Evolutionary conservation across 2,113 vertebrate genomes (phyloP).

Genomic region (Varanus salvator): DNA sequence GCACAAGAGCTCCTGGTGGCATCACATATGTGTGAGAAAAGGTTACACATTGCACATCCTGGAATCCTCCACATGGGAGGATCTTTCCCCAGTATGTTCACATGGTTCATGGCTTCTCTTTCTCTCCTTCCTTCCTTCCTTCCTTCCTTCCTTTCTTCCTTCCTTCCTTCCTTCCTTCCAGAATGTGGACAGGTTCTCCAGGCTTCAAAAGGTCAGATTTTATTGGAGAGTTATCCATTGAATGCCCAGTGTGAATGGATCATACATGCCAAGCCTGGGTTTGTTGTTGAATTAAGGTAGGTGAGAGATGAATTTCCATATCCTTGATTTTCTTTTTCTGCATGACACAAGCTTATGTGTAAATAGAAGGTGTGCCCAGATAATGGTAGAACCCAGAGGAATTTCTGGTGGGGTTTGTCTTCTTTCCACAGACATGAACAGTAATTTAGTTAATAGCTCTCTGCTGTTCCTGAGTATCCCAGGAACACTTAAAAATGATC

Average conservation of each 20-base stretch:
- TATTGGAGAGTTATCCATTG: conserved; percentile 94
- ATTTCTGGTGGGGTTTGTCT: neutral
- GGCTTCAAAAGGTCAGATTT: conserved; percentile 89
- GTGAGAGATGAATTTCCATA: conserved; percentile 15
- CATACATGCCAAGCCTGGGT: conserved; percentile 87
- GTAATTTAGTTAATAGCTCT: neutral
- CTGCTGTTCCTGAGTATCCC: neutral
- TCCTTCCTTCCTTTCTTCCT: conserved; percentile 48
- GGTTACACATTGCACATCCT: neutral
- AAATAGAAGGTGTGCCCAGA: neutral
- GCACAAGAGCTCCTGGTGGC: neutral
- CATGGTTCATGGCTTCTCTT: neutral
- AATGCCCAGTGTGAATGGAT: conserved; percentile 96
- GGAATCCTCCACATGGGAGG: conserved; percentile 43
- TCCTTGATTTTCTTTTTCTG: neutral
- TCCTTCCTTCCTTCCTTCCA: conserved; percentile 68
- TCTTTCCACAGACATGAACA: neutral
- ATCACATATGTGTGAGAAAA: neutral
- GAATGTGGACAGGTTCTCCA: conserved; percentile 91
- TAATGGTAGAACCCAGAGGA: neutral
- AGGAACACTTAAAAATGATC: neutral
- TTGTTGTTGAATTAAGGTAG: conserved; percentile 92
- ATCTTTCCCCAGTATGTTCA: neutral
- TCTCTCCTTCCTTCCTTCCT: no score
- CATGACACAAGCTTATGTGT: neutral